phyloP scores from a whole-genome alignment of 2,113 vertebrate genomes.

The Heptranchias perlo region DNA sequence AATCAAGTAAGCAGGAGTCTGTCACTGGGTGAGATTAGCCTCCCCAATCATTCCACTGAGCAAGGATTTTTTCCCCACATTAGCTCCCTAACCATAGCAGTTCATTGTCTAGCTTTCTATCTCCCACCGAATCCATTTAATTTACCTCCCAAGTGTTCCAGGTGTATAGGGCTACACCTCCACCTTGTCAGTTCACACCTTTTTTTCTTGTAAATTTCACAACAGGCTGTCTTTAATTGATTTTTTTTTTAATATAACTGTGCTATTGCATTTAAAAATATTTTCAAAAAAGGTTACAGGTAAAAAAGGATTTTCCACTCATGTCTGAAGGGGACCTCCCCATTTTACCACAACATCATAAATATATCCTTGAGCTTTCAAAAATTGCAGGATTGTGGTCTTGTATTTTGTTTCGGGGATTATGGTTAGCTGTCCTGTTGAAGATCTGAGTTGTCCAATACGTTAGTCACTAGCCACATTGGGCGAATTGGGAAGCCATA shows the following conservation, averaged over 20 bases:
- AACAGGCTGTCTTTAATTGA: background rate
- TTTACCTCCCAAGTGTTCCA: background rate
- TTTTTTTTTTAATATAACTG: background rate
- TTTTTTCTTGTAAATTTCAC: background rate
- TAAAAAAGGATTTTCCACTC: background rate
- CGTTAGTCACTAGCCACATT: background rate
- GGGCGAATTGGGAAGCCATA: background rate
- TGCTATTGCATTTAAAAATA: background rate
- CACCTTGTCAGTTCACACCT: too few relatives aligned
- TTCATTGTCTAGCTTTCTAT: background rate
- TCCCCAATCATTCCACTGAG: too few relatives aligned
- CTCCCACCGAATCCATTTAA: background rate
- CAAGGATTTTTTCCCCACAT: background rate
- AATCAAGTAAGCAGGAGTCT: too few relatives aligned
- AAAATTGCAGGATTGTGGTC: background rate
- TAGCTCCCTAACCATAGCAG: background rate
- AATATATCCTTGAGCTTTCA: background rate
- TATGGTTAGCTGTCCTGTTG: background rate
- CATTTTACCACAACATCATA: background rate
- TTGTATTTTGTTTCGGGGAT: background rate
- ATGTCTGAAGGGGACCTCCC: background rate
- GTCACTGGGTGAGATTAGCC: too few relatives aligned
- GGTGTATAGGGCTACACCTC: background rate
- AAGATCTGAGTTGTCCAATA: background rate
- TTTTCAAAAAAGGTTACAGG: background rate